Evolutionary conservation across 2,797 vertebrate genomes (phyloP).

Genomic region (Acrossocheilus wenchowensis): DNA sequence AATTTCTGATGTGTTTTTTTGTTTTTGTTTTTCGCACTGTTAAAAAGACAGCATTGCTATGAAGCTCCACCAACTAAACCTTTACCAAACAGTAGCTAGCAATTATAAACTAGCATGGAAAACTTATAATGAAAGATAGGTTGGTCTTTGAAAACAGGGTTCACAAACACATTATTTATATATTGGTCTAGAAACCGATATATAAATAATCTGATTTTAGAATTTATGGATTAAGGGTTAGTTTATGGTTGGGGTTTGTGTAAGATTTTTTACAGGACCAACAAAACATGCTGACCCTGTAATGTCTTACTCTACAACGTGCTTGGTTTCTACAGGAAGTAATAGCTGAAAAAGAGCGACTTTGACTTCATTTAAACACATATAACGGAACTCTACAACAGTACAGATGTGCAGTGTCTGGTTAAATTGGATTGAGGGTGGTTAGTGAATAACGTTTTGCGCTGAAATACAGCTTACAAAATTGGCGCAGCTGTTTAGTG

Average conservation of each 20-base stretch:
- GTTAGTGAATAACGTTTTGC: conserved; percentile 8
- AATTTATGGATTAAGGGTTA: not conserved
- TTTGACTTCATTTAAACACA: not conserved
- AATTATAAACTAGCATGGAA: not conserved
- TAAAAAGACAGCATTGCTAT: not conserved
- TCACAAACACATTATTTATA: not conserved
- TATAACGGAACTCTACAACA: not conserved
- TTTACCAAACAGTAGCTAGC: not conserved
- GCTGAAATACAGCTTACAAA: not conserved
- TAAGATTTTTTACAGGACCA: not conserved
- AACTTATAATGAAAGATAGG: not conserved
- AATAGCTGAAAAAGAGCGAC: not conserved
- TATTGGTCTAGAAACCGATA: not conserved
- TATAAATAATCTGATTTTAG: not conserved
- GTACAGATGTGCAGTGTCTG: not conserved
- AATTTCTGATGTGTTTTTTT: not conserved
- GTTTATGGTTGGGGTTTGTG: not conserved
- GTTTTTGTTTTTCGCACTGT: too few species aligned
- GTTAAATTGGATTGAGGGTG: not conserved
- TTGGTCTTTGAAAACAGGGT: not conserved
- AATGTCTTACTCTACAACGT: not conserved
- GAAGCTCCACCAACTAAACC: not conserved
- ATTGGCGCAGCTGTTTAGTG: conserved; percentile 4
- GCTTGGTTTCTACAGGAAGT: not conserved
- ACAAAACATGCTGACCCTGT: not conserved